Percentiles rank a stretch among this genome's conserved stretches.
Evolutionary conservation across 1,140 invertebrate species (phyloP).

Genomic region (Pantala flavescens): DNA sequence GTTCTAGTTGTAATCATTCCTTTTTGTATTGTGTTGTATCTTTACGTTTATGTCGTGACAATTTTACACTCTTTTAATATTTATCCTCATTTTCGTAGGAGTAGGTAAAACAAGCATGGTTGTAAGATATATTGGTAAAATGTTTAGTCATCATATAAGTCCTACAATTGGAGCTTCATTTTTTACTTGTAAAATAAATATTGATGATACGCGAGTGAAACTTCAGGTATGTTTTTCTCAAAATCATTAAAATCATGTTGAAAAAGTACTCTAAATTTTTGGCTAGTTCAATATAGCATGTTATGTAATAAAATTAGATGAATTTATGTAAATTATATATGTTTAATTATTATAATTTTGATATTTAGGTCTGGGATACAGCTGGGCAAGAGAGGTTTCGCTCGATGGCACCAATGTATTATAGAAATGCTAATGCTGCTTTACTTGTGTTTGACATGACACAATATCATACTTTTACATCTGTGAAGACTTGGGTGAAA

Average conservation of each 20-base stretch:
- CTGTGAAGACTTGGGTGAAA: slow-evolving; percentile 69
- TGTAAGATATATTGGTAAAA: slow-evolving; percentile 64
- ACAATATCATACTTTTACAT: slow-evolving; percentile 53
- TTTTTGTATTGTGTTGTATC: no score
- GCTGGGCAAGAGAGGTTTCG: slow-evolving; percentile 76
- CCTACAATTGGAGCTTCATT: slow-evolving; percentile 84
- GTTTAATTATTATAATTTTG: slow-evolving; percentile 19
- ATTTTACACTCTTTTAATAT: neutral
- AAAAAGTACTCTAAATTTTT: neutral
- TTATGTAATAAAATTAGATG: slow-evolving; percentile 14
- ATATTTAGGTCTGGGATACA: slow-evolving; percentile 72
- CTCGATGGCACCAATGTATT: slow-evolving; percentile 87
- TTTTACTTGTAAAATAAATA: slow-evolving; percentile 68
- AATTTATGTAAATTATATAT: slow-evolving; percentile 20
- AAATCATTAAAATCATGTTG: neutral
- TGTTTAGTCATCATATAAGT: slow-evolving; percentile 56
- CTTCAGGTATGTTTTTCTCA: slow-evolving; percentile 48
- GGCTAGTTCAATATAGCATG: neutral
- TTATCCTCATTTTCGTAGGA: slow-evolving; percentile 44
- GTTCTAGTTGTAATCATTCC: no score
- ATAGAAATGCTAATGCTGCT: slow-evolving; percentile 78
- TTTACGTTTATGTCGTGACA: no score
- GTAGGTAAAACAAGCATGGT: slow-evolving; percentile 82
- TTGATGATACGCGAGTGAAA: slow-evolving; percentile 56
- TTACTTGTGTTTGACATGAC: slow-evolving; percentile 82